These are phyloP conservation scores for Notoglanidium macrostoma DNA, from an alignment of 2,797 vertebrate genomes.

Conservation along the genomic window DNA sequence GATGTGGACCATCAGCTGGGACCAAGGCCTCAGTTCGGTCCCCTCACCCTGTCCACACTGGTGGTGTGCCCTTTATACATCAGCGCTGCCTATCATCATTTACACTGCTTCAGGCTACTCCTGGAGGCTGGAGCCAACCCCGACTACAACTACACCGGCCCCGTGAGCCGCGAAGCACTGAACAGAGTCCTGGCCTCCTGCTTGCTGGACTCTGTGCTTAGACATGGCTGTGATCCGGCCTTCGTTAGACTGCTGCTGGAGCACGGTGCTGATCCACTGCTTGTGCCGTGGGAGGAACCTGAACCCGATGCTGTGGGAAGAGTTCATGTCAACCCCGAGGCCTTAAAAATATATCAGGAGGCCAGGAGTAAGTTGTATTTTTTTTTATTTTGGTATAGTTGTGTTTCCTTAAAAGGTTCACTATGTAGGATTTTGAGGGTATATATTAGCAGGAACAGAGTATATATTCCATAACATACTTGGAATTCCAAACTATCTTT, in stretches of 20 bases:
- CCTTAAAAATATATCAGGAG: constrained; percentile 81
- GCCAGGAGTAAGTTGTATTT: constrained; percentile 80
- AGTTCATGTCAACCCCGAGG: constrained; percentile 84
- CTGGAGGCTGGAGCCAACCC: constrained; percentile 90
- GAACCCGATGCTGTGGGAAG: constrained; percentile 74
- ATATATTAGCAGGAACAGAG: too few species aligned
- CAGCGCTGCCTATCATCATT: constrained; percentile 91
- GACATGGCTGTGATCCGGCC: constrained; percentile 85
- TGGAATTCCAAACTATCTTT: too few species aligned
- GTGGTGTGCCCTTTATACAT: constrained; percentile 93
- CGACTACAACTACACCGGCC: constrained; percentile 89
- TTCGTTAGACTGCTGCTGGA: constrained; percentile 87
- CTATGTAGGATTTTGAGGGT: too few species aligned
- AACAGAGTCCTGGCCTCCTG: constrained; percentile 84
- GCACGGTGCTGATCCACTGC: constrained; percentile 85
- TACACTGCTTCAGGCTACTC: constrained; percentile 86
- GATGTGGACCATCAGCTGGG: constrained; percentile 87
- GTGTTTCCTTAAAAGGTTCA: background rate
- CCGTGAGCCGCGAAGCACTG: constrained; percentile 81
- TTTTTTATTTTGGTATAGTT: background rate
- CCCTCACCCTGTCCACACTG: constrained; percentile 84
- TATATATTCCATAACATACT: too few species aligned
- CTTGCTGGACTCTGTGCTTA: constrained; percentile 88
- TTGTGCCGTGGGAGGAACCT: constrained; percentile 81
- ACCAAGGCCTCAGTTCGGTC: constrained; percentile 73